phyloP scores from a whole-genome alignment of 2,113 vertebrate genomes.

The Excalfactoria chinensis region DNA sequence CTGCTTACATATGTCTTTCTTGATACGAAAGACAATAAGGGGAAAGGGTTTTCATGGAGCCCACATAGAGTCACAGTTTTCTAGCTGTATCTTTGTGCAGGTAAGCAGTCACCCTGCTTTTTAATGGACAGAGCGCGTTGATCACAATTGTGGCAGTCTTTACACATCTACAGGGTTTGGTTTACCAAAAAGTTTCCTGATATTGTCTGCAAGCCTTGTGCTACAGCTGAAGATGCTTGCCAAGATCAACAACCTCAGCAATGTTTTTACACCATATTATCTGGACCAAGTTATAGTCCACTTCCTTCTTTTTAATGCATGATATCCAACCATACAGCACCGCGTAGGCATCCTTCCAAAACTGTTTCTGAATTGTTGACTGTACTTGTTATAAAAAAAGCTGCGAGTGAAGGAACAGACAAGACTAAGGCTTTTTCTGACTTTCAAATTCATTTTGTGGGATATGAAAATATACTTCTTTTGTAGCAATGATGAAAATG shows the following conservation, averaged over 20 bases:
- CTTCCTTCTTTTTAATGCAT: constrained; percentile 58
- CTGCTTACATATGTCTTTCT: not conserved
- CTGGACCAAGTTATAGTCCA: constrained; percentile 25
- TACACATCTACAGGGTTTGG: not conserved
- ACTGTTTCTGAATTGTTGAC: constrained; percentile 20
- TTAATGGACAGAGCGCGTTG: not conserved
- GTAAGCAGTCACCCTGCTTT: not conserved
- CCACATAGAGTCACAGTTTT: not conserved
- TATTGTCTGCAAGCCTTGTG: constrained; percentile 37
- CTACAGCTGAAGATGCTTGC: not conserved
- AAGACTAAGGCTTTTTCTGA: not conserved
- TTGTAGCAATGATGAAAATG: constrained; percentile 1
- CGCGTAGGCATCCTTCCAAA: constrained; percentile 2
- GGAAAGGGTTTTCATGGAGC: not conserved
- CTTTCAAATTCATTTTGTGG: constrained; percentile 6
- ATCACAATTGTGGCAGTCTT: not conserved
- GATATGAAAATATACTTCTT: constrained; percentile 3
- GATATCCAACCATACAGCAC: not conserved
- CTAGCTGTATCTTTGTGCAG: not conserved
- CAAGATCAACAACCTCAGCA: constrained; percentile 42
- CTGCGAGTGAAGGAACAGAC: not conserved
- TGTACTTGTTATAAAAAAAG: constrained; percentile 32
- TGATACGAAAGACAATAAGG: not conserved
- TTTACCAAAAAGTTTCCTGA: constrained; percentile 57
- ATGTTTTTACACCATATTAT: constrained; percentile 50